phyloP scores from a whole-genome alignment of 2,113 vertebrate species.

The Cottus gobio region DNA sequence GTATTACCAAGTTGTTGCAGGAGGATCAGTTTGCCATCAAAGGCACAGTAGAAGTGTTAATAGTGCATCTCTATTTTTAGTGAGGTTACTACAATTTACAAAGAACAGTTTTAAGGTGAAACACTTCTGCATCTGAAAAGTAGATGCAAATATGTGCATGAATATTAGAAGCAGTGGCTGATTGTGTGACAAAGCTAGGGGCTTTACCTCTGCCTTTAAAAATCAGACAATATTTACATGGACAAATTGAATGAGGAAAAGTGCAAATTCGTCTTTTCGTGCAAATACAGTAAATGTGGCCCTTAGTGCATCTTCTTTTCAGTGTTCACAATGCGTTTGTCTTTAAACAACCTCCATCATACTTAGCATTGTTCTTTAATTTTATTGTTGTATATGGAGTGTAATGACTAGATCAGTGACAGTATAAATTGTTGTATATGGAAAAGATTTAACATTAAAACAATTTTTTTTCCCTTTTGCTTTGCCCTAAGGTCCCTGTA shows the following conservation, averaged over 20 bases:
- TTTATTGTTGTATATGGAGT: background rate
- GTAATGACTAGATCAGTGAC: background rate
- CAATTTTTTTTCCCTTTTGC: background rate
- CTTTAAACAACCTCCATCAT: background rate
- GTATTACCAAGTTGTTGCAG: background rate
- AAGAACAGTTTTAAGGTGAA: background rate
- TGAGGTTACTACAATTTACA: background rate
- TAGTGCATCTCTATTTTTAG: background rate
- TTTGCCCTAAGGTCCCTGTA: slow-evolving; percentile 88
- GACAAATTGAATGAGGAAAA: background rate
- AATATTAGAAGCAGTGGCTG: background rate
- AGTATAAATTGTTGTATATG: background rate
- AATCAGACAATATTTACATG: background rate
- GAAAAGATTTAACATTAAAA: slow-evolving; percentile 5
- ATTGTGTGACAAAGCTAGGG: background rate
- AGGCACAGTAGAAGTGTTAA: background rate
- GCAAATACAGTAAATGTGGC: background rate
- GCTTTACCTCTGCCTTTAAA: background rate
- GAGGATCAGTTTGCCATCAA: background rate
- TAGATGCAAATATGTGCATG: background rate
- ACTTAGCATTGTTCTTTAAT: background rate
- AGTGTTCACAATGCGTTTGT: background rate
- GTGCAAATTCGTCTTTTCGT: background rate
- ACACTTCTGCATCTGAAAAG: background rate
- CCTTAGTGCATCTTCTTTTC: background rate